Percentiles rank a stretch among this genome's conserved stretches.
These are phyloP conservation scores for Meloidogyne hapla DNA, from an alignment of 1,140 invertebrate genomes.

Conservation along the genomic window DNA sequence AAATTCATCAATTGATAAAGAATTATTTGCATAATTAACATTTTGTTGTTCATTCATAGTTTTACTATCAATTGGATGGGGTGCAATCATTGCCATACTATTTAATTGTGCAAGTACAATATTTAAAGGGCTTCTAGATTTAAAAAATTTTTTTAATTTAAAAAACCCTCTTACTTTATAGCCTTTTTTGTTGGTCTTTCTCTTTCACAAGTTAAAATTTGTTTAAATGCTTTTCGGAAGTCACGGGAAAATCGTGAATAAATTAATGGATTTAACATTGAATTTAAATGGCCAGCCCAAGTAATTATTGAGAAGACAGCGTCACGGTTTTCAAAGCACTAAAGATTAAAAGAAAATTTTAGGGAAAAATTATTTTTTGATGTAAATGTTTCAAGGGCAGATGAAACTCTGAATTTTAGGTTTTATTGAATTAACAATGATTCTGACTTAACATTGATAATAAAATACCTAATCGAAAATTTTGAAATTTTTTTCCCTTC, in stretches of 20 bases:
- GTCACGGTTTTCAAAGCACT: conserved; percentile 67
- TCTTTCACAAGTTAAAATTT: conserved; percentile 62
- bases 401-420: too few relatives aligned
- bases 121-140: conserved; percentile 55
- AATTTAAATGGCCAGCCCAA: conserved; percentile 98
- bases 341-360: conserved; percentile 43
- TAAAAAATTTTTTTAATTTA: neutral
- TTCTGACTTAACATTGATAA: too few relatives aligned
- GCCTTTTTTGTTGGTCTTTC: conserved; percentile 59
- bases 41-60: neutral
- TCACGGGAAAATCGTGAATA: conserved; percentile 63
- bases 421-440: too few relatives aligned
- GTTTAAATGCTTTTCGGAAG: conserved; percentile 62
- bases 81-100: conserved; percentile 51
- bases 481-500: too few relatives aligned
- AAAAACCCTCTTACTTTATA: conserved; percentile 39
- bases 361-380: neutral
- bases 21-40: neutral
- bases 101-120: conserved; percentile 61
- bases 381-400: neutral
- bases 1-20: neutral
- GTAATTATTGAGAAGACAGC: conserved; percentile 88
- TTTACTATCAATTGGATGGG: conserved; percentile 18
- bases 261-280: conserved; percentile 65
- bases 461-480: too few relatives aligned